Conservation (phyloP, 2,113 vertebrate species). For the Haliaeetus leucogaster region DNA sequence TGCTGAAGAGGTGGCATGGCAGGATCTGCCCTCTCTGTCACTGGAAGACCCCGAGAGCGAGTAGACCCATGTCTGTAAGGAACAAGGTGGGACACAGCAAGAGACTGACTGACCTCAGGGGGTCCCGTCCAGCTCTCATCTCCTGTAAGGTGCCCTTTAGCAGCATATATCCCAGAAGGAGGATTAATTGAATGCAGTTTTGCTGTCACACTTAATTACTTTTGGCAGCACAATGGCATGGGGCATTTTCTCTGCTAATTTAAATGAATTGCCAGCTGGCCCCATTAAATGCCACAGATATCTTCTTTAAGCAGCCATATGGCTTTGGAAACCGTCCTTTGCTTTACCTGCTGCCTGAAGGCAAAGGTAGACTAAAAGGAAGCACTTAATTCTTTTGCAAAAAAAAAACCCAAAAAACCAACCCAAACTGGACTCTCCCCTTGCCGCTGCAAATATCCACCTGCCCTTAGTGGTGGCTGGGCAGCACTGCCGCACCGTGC, state of each 20-base stretch:
- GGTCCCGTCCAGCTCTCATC: neutral
- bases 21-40: neutral
- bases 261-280: neutral
- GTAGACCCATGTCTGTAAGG: neutral
- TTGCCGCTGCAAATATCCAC: neutral
- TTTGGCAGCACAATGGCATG: neutral
- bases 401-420: neutral
- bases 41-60: neutral
- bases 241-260: neutral
- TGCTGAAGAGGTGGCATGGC: neutral
- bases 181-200: neutral
- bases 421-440: neutral
- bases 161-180: neutral
- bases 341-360: neutral
- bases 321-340: neutral
- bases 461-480: neutral
- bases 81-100: neutral
- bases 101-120: accelerated
- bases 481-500: accelerated
- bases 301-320: neutral
- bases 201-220: neutral
- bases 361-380: neutral
- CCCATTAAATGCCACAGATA: neutral
- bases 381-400: neutral
- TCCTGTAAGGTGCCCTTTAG: neutral